Base-by-base conservation (phyloP, 2,113 vertebrate genomes). In the Upupa epops region DNA sequence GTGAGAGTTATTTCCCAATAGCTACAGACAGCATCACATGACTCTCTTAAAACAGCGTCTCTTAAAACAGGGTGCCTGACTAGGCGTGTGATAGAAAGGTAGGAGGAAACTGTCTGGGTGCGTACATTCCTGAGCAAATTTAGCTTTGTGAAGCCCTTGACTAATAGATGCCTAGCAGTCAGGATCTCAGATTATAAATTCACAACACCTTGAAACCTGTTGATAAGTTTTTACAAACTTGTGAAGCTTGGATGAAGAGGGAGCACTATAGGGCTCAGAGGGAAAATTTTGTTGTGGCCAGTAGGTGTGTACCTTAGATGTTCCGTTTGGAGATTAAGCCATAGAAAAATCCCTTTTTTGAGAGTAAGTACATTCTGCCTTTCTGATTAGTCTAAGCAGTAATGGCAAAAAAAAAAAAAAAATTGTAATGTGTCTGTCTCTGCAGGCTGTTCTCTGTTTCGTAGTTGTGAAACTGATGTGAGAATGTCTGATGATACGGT, bases 1-100 rank as follows among this genome's bases (percentile, higher is more conserved):
- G 85, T 74, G 60, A 70, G 71, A 92, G 45, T 83, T 85, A 59
- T 86, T 95, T 89, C 88, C 79, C 68, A 88, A 90, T n/a, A 91
- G 79, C 93, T 65, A 74, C 13, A 63, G 85, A 88, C 85, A 83
- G 31, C 2, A 0, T 88, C 90, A 94, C 85, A 42, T 74, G 76
- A 80, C 69, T n/a, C n/a, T n/a, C n/a, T n/a, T 77, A 88, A 86
- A 59, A 45, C 56, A 71, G n/a, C 75, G 60, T 71, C 56, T 86
- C 49, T 48, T 64, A 48, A 74, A 70, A 85, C 29, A 71, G 26
- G 16, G 52, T 88, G 40, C 86, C 40, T 94, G 90, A 65, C 83
- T 90, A 83, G 88, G 58, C 48, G 3, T 86, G 88, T 71, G 76
- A 83, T 40, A 36, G 66, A 91, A 73, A 70, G 45, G 71, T 82